Percentiles rank a stretch among this genome's conserved stretches.
Evolutionary conservation across 1,140 invertebrate genomes (phyloP).

Genomic region (Galleria mellonella): DNA sequence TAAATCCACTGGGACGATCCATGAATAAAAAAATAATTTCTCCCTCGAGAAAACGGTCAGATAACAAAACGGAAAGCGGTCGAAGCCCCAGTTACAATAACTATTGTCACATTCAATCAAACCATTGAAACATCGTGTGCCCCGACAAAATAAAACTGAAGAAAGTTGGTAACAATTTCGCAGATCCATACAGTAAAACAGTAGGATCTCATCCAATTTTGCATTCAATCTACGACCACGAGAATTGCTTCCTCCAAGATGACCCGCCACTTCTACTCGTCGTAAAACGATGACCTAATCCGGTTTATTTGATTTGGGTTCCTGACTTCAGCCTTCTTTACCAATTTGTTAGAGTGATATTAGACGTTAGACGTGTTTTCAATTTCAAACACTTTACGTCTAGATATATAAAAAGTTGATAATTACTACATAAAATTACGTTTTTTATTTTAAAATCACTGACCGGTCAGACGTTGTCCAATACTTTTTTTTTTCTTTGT

Average conservation of each 20-base stretch:
- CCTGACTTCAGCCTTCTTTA: slow-evolving; percentile 39
- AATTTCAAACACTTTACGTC: too few species aligned
- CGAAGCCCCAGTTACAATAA: slow-evolving; percentile 35
- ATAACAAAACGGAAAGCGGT: slow-evolving; percentile 17
- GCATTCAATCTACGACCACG: slow-evolving; percentile 69
- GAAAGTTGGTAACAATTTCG: slow-evolving; percentile 39
- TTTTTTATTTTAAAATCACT: too few species aligned
- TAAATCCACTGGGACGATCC: too few species aligned
- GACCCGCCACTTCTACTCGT: slow-evolving; percentile 59
- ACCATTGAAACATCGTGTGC: slow-evolving; percentile 43
- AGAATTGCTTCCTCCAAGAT: slow-evolving; percentile 67
- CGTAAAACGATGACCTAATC: slow-evolving; percentile 68
- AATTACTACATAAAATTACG: too few species aligned
- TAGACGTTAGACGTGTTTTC: neutral
- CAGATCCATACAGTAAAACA: slow-evolving; percentile 56
- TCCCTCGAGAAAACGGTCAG: neutral
- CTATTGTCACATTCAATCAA: slow-evolving; percentile 66
- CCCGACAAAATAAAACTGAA: slow-evolving; percentile 47
- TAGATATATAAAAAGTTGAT: too few species aligned
- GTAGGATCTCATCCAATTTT: slow-evolving; percentile 68
- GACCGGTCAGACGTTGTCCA: too few species aligned
- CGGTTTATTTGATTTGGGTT: slow-evolving; percentile 64
- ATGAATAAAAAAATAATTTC: too few species aligned
- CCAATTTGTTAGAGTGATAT: slow-evolving; percentile 36
- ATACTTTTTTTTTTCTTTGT: too few species aligned